Base-by-base conservation (phyloP, 1,140 invertebrate species). In the Microplitis demolitor region DNA sequence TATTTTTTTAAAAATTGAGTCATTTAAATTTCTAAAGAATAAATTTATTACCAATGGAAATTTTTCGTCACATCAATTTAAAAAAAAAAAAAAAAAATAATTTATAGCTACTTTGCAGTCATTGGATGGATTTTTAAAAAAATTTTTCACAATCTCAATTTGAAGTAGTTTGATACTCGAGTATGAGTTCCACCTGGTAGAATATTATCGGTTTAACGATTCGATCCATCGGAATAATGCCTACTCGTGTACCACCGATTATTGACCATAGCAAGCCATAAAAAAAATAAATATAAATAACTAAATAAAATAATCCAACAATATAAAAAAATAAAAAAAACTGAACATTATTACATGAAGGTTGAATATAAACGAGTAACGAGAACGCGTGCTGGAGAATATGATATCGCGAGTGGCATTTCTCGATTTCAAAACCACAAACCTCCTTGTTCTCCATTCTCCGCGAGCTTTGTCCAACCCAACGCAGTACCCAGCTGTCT, bases 381-480 rank as follows among this genome's bases (percentile, higher is more conserved):
- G 71, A 74, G 61, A 76, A 69, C 62, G 73, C 71, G 58, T 74
- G 60, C 54, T 66, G 53, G 51, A 61, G 76, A 76, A 78, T 72
- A 73, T 76, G 78, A 81, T 82, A 80, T 78, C 79, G 71, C 53
- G 68, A 64, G 69, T 75, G 76, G 73, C 73, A 78, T 72, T 74
- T 73, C 77, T 67, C 70, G 77, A 78, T 79, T 75, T 75, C 68
- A 68, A 79, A 82, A 82, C 79, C 82, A 69, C 82, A 81, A 78
- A 60, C 61, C 72, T 67, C 60, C 70, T 54, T 53, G 14, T 56
- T 37, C 66, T 34, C 51, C 13, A 54, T 24, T 6, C n/a, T 39
- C 13, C 13, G 16, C 64, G 16, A 9, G 16, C 8, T 31, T 58
- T 58, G 56, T 58, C 16, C 56, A 31, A 31, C 56, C 16, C 24